A percentile compares a stretch with the other conserved stretches of the same genome.
These are phyloP conservation scores for Megathymus violae DNA, from an alignment of 1,140 invertebrate species.

Conservation along the genomic window DNA sequence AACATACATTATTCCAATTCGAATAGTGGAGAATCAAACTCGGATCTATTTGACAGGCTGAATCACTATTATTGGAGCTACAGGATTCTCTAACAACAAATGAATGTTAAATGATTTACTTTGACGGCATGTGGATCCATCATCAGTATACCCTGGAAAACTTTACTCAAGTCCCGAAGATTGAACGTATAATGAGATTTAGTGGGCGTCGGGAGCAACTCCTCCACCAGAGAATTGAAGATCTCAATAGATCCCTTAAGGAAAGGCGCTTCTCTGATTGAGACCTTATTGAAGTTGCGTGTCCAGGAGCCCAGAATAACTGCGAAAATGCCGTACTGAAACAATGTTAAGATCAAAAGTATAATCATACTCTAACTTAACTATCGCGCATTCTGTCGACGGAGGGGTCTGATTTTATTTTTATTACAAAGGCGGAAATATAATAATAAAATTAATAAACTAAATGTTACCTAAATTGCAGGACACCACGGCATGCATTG, in stretches of 20 bases:
- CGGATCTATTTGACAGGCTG: too few relatives aligned
- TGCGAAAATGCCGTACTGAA: constrained; percentile 87
- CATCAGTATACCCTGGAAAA: constrained; percentile 91
- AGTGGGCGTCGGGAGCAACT: constrained; percentile 91
- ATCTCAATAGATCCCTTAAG: constrained; percentile 86
- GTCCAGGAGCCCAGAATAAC: constrained; percentile 89
- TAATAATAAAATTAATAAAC: too few relatives aligned
- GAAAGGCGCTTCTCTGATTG: constrained; percentile 75
- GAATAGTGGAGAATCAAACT: too few relatives aligned
- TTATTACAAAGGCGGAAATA: too few relatives aligned
- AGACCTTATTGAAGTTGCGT: constrained; percentile 65
- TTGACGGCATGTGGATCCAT: constrained; percentile 79
- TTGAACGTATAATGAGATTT: constrained; percentile 97
- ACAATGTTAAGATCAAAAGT: too few relatives aligned
- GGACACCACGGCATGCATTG: too few relatives aligned
- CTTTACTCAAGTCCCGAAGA: constrained; percentile 92
- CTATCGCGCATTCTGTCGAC: too few relatives aligned
- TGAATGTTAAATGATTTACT: constrained; percentile 51
- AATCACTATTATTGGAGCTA: too few relatives aligned
- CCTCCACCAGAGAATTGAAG: constrained; percentile 85
- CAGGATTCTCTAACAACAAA: neutral
- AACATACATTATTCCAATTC: too few relatives aligned
- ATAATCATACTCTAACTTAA: too few relatives aligned
- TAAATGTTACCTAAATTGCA: too few relatives aligned
- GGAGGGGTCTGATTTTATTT: too few relatives aligned